Percentiles rank a stretch among this genome's conserved stretches.
Conservation (phyloP, 35 echinoderm and acorn worm species). For the Diadema setosum region DNA sequence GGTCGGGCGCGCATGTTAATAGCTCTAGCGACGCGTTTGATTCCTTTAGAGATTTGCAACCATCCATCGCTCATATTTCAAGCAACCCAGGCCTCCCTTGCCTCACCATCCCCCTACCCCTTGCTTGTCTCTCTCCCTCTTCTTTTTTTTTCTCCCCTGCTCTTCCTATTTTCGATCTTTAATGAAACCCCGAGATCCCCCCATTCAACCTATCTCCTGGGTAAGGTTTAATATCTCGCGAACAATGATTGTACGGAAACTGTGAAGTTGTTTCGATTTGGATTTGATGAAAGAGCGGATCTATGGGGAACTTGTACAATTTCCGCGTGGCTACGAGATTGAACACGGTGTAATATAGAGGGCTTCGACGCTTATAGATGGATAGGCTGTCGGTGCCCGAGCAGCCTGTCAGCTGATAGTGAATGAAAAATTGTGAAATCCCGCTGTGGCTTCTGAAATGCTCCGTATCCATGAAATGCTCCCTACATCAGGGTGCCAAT, state of each 20-base stretch:
- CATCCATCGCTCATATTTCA: too few relatives aligned
- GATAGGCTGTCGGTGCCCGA: too few relatives aligned
- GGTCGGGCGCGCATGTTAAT: neutral
- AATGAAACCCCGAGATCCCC: neutral
- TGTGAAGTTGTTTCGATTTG: constrained; percentile 15
- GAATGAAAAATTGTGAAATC: too few relatives aligned
- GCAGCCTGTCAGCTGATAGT: too few relatives aligned
- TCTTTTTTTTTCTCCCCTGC: neutral
- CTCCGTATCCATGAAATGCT: too few relatives aligned
- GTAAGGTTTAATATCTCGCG: constrained; percentile 16
- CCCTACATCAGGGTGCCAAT: too few relatives aligned
- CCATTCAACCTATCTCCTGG: neutral
- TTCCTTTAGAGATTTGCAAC: neutral
- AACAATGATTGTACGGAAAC: constrained; percentile 9
- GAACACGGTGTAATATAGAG: neutral
- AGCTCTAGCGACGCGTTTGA: neutral
- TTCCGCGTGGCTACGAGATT: neutral
- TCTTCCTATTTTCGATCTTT: neutral
- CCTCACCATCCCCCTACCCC: neutral
- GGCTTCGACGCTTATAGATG: too few relatives aligned
- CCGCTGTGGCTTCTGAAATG: too few relatives aligned
- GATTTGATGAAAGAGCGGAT: constrained; percentile 8
- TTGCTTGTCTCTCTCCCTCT: neutral
- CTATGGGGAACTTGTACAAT: neutral
- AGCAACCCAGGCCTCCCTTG: too few relatives aligned